These are phyloP conservation scores for Epizoanthus stellaris DNA, from an alignment of 92 coral and sea anemone species.

Conservation along the genomic window DNA sequence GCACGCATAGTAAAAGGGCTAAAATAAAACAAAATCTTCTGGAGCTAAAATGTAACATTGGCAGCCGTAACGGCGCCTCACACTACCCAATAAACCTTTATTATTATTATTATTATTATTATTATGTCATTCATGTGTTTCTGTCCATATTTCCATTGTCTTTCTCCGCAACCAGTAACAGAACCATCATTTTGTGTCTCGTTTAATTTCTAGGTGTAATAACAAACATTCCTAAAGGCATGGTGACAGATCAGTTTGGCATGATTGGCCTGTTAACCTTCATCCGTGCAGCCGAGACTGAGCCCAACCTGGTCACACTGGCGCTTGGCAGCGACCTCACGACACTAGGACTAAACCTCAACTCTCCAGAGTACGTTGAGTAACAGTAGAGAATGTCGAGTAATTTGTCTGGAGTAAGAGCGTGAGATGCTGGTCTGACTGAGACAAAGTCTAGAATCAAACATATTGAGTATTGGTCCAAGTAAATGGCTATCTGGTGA, in stretches of 20 bases:
- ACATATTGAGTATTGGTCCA: not conserved
- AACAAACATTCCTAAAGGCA: conserved; percentile 97
- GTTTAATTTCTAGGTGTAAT: conserved; percentile 76
- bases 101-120: too few relatives aligned
- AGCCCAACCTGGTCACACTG: conserved; percentile 92
- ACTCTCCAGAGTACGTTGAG: conserved; percentile 96
- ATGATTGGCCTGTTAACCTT: conserved; percentile 98
- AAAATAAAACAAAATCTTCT: too few relatives aligned
- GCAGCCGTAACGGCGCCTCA: too few relatives aligned
- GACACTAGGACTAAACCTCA: conserved; percentile 95
- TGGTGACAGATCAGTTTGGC: conserved; percentile 99
- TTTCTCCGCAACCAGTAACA: not conserved
- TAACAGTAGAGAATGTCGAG: not conserved
- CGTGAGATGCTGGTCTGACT: too few relatives aligned
- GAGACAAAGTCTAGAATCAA: not conserved
- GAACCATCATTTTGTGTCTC: not conserved
- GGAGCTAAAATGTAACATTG: too few relatives aligned
- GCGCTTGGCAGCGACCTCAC: conserved; percentile 99
- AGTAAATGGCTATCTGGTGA: not conserved
- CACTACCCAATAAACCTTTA: too few relatives aligned
- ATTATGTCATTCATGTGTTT: not conserved
- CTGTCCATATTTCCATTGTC: not conserved
- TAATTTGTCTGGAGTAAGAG: not conserved
- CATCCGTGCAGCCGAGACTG: conserved; percentile 99
- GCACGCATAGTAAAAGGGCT: too few relatives aligned